Percentiles rank a stretch among this genome's conserved stretches.
phyloP scores from a whole-genome alignment of 2,888 invertebrate species.

The Tachina fera region DNA sequence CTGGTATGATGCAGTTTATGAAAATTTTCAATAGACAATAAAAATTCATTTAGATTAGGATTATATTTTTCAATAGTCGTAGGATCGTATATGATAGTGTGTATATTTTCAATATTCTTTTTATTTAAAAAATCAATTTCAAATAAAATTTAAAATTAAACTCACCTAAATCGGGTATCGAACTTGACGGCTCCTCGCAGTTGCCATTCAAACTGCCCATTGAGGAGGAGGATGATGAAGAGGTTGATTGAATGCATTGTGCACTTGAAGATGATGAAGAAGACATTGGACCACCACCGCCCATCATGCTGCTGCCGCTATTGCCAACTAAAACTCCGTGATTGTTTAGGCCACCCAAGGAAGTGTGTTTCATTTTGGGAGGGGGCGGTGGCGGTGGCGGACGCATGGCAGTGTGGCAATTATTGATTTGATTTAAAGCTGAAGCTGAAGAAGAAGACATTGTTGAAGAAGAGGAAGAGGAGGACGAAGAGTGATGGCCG shows the following conservation, averaged over 20 bases:
- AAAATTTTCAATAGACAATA: no score
- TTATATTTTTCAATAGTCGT: no score
- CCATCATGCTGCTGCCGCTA: slow-evolving; percentile 20
- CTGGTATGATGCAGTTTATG: no score
- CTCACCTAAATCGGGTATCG: slow-evolving; percentile 94
- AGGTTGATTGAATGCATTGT: slow-evolving; percentile 30
- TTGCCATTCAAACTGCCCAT: slow-evolving; percentile 75
- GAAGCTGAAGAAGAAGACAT: slow-evolving; percentile 48
- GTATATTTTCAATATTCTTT: background rate
- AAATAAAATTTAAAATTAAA: slow-evolving; percentile 71
- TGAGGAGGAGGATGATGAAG: slow-evolving; percentile 43
- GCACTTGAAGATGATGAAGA: slow-evolving; percentile 16
- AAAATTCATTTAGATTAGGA: no score
- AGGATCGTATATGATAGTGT: background rate
- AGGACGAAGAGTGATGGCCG: slow-evolving; percentile 67
- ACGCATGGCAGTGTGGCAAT: slow-evolving; percentile 80
- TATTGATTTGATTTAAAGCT: slow-evolving; percentile 71
- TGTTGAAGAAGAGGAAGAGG: slow-evolving; percentile 48
- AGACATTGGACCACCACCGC: slow-evolving; percentile 8
- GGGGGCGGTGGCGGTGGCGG: slow-evolving; percentile 83
- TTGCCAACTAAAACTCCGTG: slow-evolving; percentile 66
- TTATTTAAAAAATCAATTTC: background rate
- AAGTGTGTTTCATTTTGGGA: slow-evolving; percentile 81
- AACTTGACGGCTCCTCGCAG: slow-evolving; percentile 92
- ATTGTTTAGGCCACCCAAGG: slow-evolving; percentile 72